phyloP scores from a whole-genome alignment of 2,113 vertebrate species.

The Rutilus rutilus region DNA sequence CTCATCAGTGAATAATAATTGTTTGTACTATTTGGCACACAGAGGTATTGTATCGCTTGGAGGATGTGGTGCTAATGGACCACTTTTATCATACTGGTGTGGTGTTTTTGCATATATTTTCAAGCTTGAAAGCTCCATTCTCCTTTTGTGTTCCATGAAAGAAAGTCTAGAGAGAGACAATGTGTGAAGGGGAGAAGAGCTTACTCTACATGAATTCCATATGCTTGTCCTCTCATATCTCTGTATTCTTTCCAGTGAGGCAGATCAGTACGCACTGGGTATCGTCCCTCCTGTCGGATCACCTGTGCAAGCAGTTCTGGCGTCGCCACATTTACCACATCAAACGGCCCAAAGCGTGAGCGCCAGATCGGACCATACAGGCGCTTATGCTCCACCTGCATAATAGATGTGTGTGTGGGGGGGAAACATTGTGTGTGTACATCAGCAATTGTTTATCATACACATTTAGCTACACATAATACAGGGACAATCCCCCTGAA shows the following conservation, averaged over 20 bases:
- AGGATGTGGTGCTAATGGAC: neutral
- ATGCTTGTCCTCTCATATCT: slow-evolving; percentile 77
- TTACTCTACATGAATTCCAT: slow-evolving; percentile 79
- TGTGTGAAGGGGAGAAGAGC: slow-evolving; percentile 41
- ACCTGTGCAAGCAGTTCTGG: slow-evolving; percentile 76
- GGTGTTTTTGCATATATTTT: neutral
- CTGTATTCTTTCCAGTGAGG: slow-evolving; percentile 80
- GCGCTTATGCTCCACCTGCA: slow-evolving; percentile 68
- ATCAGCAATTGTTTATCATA: neutral
- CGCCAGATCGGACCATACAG: slow-evolving; percentile 80
- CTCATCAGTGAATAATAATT: neutral
- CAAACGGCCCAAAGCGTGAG: slow-evolving; percentile 71
- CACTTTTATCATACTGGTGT: neutral
- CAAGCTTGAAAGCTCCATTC: neutral
- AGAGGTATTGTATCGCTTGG: neutral
- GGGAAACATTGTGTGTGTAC: neutral
- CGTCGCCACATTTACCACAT: slow-evolving; percentile 75
- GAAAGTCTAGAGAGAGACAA: neutral
- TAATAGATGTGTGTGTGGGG: neutral
- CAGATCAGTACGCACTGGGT: slow-evolving; percentile 70
- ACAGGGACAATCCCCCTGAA: neutral
- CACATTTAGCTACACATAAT: too few species aligned
- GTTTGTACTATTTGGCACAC: neutral
- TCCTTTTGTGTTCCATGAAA: too few species aligned
- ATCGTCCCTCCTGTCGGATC: slow-evolving; percentile 76